A percentile compares a stretch with the other conserved stretches of the same genome.
Conservation (phyloP, 2,113 vertebrate species). For the Notechis scutatus region DNA sequence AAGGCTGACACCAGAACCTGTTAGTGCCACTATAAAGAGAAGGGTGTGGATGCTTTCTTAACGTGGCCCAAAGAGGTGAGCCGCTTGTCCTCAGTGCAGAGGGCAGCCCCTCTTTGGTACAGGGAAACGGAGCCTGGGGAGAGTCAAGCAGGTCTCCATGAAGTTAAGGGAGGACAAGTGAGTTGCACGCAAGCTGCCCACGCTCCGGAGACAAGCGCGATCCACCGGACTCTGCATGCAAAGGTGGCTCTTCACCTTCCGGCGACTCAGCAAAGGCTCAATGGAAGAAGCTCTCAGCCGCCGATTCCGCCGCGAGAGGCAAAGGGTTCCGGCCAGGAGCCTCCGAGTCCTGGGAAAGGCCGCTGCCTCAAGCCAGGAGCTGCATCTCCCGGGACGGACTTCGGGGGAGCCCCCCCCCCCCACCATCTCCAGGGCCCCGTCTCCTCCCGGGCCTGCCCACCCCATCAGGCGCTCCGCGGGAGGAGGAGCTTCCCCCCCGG, state of each 20-base stretch:
- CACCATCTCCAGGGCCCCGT: too few relatives aligned
- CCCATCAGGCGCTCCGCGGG: too few relatives aligned
- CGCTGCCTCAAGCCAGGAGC: neutral
- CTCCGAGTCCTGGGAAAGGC: too few relatives aligned
- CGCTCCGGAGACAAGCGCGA: neutral
- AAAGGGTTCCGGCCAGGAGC: too few relatives aligned
- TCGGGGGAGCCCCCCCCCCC: too few relatives aligned
- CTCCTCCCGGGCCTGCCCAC: neutral
- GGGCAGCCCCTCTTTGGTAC: too few relatives aligned
- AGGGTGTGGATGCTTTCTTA: neutral
- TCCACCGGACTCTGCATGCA: neutral
- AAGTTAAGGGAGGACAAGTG: neutral
- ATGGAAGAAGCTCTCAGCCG: too few relatives aligned
- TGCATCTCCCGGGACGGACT: accelerated
- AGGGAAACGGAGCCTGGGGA: too few relatives aligned
- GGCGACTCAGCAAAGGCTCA: neutral
- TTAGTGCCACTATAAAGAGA: neutral
- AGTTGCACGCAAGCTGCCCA: neutral
- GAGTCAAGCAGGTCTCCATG: neutral
- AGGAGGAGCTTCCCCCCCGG: too few relatives aligned
- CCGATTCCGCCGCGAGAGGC: too few relatives aligned
- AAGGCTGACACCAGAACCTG: neutral
- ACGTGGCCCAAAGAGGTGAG: accelerated
- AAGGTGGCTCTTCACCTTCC: accelerated
- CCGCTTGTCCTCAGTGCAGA: too few relatives aligned